Evolutionary conservation across 2,113 vertebrate genomes (phyloP), one percentile per base, ranked within the genome.

Genomic region (Oncorhynchus mykiss): DNA sequence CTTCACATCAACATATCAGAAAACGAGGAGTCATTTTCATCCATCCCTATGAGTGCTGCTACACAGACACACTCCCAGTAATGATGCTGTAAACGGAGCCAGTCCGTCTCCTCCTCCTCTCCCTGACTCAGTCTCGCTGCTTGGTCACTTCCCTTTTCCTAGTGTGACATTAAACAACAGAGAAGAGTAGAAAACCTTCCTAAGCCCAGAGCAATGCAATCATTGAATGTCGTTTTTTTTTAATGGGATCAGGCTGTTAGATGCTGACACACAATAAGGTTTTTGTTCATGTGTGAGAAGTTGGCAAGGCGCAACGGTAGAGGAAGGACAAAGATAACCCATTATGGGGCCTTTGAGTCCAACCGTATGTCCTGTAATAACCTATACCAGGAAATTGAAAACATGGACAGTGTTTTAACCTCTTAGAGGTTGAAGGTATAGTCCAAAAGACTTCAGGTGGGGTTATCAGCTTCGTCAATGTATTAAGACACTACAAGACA

Each of bases 21-120:
- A 57, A 57, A 57, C 72, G 31, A 73, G 22, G 70, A 82, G 74
- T 67, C 74, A 77, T 83, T 88, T 79, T 62, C 74, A 84, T 70
- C 64, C 80, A 31, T 82, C 67, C 83, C 66, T 45, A 45, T 45
- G 39, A 45, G 39, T 45, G 9, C 39, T 3, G 39, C 9, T 11
- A 5, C 77, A 76, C 72, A 31, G 80, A 82, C 70, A 65, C 82
- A 31, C 68, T 80, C 64, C 31, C 71, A 57, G 73, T 85, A 88
- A 85, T 86, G 78, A 86, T 78, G 76, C 72, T 81, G 59, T 81
- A 86, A 87, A 85, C 78, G 72, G 79, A 84, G 66, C 51, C 39
- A 67, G 45, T 22, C 18, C 18, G 14, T 62, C 67, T 72, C 62
- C 18, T 72, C 60, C 2, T 70, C 73, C 9, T 72, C 67, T 54